Base-by-base conservation (phyloP, 1,140 invertebrate genomes). In the Eriosoma lanigerum region DNA sequence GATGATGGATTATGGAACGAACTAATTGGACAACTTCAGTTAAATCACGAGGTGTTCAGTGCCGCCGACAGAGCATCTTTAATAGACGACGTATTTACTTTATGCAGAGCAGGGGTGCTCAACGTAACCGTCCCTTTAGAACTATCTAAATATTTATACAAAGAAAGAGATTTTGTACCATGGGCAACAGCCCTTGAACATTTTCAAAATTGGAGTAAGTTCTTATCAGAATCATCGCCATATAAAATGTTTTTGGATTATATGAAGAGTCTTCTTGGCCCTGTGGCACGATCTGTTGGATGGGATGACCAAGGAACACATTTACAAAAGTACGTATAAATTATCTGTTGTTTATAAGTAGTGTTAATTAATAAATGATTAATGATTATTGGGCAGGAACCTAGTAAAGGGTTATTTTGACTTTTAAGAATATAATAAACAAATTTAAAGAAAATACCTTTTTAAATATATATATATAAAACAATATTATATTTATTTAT, bases 11-110 rank as follows among this genome's bases (percentile, higher is more conserved):
- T 92, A 86, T 96, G 94, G 94, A 85, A 88, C 0, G 87, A 88
- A 10, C 87, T 96, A 19, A 93, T 93, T 54, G 84, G 89, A 15
- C 89, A 91, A 26, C 86, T 96, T 5, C 86, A 89, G 48, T 88
- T 86, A 0, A 90, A 95, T 85, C 92, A 93, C 75, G 89, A 87
- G 4, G 88, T 88, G 52, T 90, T 94, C 83, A 90, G 88, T 82
- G 87, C 92, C 6, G 89, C 92, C 12, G 93, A 94, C 85, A 86
- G 93, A 81, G 92, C 92, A 0, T 92, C 88, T 85, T 86, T 94
- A 8, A 88, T 94, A 44, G 92, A 93, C 84, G 93, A 94, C 85
- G 91, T 91, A 0, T 93, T 94, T 83, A 91, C 92, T 0, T 80
- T 86, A 83, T 87, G 84, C 82, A 92, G 93, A 84, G 92, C 92